Conservation (phyloP, 37 sponge, comb jelly and placozoan genomes). For the Bolinopsis microptera region DNA sequence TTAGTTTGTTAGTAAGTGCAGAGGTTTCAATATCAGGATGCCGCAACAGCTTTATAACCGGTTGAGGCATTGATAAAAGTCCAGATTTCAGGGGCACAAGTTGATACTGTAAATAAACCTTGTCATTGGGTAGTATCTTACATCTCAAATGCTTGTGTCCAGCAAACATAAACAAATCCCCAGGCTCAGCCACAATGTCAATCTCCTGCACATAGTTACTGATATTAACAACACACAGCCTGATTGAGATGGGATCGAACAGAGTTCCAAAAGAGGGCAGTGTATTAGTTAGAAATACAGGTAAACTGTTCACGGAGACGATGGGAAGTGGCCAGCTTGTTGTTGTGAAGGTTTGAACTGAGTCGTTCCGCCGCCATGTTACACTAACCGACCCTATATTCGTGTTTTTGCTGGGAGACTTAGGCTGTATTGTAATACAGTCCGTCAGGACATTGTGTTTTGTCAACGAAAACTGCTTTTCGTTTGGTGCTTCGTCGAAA, state of each 20-base stretch:
- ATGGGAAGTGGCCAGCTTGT: not conserved
- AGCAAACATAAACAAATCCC: conserved; percentile 80
- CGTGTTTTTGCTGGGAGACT: not conserved
- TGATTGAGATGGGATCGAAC: not conserved
- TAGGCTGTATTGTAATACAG: conserved; percentile 44
- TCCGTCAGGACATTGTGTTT: conserved; percentile 8
- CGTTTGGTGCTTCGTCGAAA: not conserved
- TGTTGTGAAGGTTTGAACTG: not conserved
- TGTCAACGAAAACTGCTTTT: not conserved
- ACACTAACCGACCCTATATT: not conserved
- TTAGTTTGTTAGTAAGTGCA: conserved; percentile 2
- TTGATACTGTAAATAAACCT: conserved; percentile 34
- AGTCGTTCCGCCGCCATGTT: not conserved
- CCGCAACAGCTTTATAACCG: conserved; percentile 25
- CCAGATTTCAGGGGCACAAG: conserved; percentile 56
- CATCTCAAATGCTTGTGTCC: conserved; percentile 74
- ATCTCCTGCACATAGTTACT: conserved; percentile 82
- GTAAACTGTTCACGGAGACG: not conserved
- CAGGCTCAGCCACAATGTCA: conserved; percentile 75
- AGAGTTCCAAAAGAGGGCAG: conserved; percentile 9
- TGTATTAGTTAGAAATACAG: not conserved
- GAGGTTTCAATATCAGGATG: conserved; percentile 20
- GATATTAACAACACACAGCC: conserved; percentile 71
- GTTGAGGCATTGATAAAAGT: conserved; percentile 7
- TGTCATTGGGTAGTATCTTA: conserved; percentile 49